A percentile compares a stretch with the other conserved stretches of the same genome.
These are phyloP conservation scores for Hypselothyrea guttata DNA, from an alignment of 2,888 invertebrate genomes.

Conservation along the genomic window DNA sequence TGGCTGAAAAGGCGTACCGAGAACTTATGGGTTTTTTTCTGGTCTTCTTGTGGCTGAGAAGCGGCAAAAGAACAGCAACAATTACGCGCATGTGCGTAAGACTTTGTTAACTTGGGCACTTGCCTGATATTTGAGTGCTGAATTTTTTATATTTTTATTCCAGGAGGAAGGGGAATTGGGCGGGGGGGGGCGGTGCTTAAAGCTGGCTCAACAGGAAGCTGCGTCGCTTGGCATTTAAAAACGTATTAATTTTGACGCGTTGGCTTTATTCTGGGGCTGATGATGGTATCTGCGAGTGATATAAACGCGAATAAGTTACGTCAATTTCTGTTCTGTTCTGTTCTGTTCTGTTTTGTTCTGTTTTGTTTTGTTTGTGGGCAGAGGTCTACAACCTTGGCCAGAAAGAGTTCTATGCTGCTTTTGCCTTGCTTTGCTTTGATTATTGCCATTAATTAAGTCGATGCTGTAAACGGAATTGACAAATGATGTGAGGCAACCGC, in stretches of 20 bases:
- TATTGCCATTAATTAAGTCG: slow-evolving; percentile 67
- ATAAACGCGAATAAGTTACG: slow-evolving; percentile 77
- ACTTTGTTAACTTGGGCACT: slow-evolving; percentile 48
- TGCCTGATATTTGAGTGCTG: slow-evolving; percentile 1
- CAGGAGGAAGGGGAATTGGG: background rate
- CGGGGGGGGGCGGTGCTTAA: slow-evolving; percentile 2
- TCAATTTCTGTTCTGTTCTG: slow-evolving; percentile 57
- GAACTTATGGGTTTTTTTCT: slow-evolving; percentile 39
- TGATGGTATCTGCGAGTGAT: slow-evolving; percentile 74
- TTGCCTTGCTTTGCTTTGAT: slow-evolving; percentile 57
- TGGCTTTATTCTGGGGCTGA: slow-evolving; percentile 46
- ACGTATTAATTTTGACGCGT: slow-evolving; percentile 77
- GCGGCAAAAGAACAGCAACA: slow-evolving; percentile 40
- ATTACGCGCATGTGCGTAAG: slow-evolving; percentile 77
- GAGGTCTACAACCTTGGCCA: slow-evolving; percentile 66
- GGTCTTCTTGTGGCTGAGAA: background rate
- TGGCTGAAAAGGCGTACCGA: slow-evolving; percentile 33
- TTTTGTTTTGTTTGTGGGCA: slow-evolving; percentile 35
- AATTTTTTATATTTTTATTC: no score
- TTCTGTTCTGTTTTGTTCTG: slow-evolving; percentile 12
- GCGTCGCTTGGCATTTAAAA: slow-evolving; percentile 75
- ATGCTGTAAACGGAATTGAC: slow-evolving; percentile 67
- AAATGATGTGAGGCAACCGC: slow-evolving; percentile 58
- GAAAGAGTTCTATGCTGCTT: background rate
- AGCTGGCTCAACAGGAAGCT: slow-evolving; percentile 65